Conservation (phyloP, 2,888 invertebrate species). For the Nephrotoma appendiculata region DNA sequence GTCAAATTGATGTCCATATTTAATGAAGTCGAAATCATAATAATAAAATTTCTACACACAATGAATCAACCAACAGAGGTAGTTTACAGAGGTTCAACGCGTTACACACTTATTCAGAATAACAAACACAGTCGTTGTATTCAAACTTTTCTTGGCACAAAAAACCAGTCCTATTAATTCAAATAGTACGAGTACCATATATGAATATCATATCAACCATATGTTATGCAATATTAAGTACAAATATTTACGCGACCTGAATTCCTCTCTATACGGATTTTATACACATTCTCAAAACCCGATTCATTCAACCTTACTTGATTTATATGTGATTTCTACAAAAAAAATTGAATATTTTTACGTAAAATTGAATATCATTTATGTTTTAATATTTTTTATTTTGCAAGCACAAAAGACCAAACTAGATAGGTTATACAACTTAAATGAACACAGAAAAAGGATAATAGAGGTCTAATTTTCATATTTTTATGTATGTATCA, state of each 20-base stretch:
- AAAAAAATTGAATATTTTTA: neutral
- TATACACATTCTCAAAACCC: neutral
- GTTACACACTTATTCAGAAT: no score
- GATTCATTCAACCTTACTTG: neutral
- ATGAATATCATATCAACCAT: neutral
- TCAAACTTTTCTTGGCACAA: neutral
- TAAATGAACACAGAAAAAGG: neutral
- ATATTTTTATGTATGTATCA: neutral
- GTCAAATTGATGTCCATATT: neutral
- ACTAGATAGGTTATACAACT: neutral
- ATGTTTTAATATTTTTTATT: neutral
- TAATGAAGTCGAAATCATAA: neutral
- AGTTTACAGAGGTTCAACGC: no score
- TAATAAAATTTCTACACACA: neutral
- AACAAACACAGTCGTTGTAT: neutral
- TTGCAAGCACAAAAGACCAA: neutral
- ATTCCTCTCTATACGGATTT: neutral
- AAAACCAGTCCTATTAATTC: neutral
- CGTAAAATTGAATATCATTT: neutral
- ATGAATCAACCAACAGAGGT: neutral
- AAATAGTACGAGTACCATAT: neutral
- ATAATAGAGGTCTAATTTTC: neutral
- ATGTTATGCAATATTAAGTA: neutral
- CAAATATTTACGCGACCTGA: neutral
- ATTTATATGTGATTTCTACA: neutral